These are phyloP conservation scores for Diarsia rubi DNA, from an alignment of 2,888 invertebrate genomes.

Conservation along the genomic window DNA sequence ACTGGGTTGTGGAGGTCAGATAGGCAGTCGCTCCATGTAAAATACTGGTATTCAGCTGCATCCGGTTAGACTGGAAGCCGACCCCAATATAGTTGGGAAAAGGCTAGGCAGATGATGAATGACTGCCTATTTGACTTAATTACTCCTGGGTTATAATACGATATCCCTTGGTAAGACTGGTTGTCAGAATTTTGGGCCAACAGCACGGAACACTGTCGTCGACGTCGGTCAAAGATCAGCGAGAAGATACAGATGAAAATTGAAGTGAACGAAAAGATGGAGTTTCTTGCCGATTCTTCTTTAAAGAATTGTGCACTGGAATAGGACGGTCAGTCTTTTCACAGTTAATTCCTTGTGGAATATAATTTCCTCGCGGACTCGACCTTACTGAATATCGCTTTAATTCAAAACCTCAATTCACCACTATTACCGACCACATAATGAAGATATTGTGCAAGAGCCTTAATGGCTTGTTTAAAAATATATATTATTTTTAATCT, in stretches of 20 bases:
- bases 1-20: too few relatives aligned
- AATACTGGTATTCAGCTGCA: too few relatives aligned
- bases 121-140: too few relatives aligned
- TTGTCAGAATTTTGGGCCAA: not conserved
- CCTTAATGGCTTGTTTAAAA: slow-evolving; percentile 63
- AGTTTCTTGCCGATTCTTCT: not conserved
- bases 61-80: too few relatives aligned
- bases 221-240: not conserved
- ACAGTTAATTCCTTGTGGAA: not conserved
- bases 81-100: too few relatives aligned
- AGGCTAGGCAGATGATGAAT: too few relatives aligned
- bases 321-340: not conserved
- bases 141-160: too few relatives aligned
- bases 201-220: not conserved
- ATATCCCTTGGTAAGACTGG: too few relatives aligned
- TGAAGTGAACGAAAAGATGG: not conserved
- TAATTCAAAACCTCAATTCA: slow-evolving; percentile 2
- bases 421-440: slow-evolving; percentile 6
- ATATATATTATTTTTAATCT: slow-evolving; percentile 71
- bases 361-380: not conserved
- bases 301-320: not conserved
- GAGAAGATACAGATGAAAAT: too few relatives aligned
- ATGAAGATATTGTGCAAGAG: slow-evolving; percentile 45
- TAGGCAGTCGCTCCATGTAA: too few relatives aligned
- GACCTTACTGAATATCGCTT: not conserved